These are phyloP conservation scores for Acleris literana DNA, from an alignment of 2,888 invertebrate species.

Conservation along the genomic window DNA sequence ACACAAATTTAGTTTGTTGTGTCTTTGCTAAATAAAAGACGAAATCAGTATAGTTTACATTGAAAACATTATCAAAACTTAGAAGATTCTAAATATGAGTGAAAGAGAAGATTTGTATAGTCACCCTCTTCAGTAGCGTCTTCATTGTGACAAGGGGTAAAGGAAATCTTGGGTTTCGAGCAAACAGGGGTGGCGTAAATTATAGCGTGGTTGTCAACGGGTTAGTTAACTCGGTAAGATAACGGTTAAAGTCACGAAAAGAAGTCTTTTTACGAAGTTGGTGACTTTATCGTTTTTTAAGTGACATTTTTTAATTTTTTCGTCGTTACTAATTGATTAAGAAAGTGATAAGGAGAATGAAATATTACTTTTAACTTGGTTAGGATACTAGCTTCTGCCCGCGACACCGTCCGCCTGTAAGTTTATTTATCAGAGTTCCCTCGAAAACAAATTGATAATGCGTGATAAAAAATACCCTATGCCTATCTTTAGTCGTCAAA, in stretches of 20 bases:
- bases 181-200: slow-evolving; percentile 74
- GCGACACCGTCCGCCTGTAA: too few species aligned
- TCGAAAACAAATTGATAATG: too few species aligned
- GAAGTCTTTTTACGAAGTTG: background rate
- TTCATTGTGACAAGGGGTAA: slow-evolving; percentile 58
- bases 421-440: too few species aligned
- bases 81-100: background rate
- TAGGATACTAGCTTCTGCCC: too few species aligned
- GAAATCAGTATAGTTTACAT: too few species aligned
- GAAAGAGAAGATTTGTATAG: slow-evolving; percentile 11
- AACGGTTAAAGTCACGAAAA: slow-evolving; percentile 33
- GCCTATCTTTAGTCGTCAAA: too few species aligned
- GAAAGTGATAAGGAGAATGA: too few species aligned
- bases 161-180: slow-evolving; percentile 68
- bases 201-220: slow-evolving; percentile 68
- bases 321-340: background rate
- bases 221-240: slow-evolving; percentile 56
- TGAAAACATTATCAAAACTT: too few species aligned
- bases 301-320: background rate
- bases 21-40: too few species aligned
- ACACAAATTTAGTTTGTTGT: too few species aligned
- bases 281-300: background rate
- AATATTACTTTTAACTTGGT: too few species aligned
- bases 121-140: background rate
- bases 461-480: too few species aligned